Conservation (phyloP, 2,888 invertebrate species). For the Lysandra coridon region DNA sequence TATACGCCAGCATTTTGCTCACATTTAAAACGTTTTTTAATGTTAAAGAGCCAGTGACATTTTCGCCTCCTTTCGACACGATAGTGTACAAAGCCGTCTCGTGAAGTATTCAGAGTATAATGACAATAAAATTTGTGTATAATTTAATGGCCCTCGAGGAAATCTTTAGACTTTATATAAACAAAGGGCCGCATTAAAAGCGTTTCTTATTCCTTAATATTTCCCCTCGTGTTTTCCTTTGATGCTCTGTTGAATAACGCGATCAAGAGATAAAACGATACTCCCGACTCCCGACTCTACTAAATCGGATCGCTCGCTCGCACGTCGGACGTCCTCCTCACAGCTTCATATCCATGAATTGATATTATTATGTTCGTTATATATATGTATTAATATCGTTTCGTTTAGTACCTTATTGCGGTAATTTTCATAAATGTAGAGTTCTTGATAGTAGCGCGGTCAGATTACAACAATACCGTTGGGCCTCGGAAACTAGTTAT, state of each 20-base stretch:
- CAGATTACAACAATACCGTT: neutral
- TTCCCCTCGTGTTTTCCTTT: slow-evolving; percentile 69
- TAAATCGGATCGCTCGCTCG: slow-evolving; percentile 51
- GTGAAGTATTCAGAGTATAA: neutral
- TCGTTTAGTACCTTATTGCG: neutral
- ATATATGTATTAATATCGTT: slow-evolving; percentile 25
- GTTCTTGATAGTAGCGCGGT: neutral
- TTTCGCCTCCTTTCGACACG: neutral
- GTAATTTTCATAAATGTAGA: neutral
- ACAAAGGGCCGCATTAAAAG: slow-evolving; percentile 51
- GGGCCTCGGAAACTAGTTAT: slow-evolving; percentile 17
- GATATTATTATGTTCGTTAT: neutral
- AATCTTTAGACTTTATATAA: slow-evolving; percentile 33
- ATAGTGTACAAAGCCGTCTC: neutral
- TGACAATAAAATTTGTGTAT: slow-evolving; percentile 43
- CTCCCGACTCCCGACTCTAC: slow-evolving; percentile 58
- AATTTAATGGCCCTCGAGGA: slow-evolving; percentile 31
- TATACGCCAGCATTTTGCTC: neutral
- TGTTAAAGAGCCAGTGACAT: neutral
- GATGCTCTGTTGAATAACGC: slow-evolving; percentile 74
- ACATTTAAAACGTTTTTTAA: neutral
- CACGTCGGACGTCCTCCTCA: slow-evolving; percentile 49
- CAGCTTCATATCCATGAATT: slow-evolving; percentile 34
- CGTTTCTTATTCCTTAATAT: slow-evolving; percentile 65
- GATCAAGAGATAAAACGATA: slow-evolving; percentile 75